These are phyloP conservation scores for Xanthorhoe spadicearia DNA, from an alignment of 2,888 invertebrate genomes.

Conservation along the genomic window DNA sequence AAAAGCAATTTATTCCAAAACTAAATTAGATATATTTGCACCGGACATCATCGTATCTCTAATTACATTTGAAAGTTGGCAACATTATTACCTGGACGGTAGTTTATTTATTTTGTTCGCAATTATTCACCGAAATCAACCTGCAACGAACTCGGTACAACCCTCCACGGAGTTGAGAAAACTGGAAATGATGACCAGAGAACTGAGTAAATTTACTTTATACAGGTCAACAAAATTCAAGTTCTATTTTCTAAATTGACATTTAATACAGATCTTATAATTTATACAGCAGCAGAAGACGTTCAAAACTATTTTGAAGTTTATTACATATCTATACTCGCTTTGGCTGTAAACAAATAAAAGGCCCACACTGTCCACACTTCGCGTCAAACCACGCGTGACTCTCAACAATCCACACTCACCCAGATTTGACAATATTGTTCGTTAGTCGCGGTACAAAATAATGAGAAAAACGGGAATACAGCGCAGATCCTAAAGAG, in stretches of 20 bases:
- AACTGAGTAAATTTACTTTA: background rate
- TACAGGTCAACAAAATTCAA: background rate
- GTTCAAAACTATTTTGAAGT: too few species aligned
- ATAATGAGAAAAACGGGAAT: too few species aligned
- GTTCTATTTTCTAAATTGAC: background rate
- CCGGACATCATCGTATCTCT: slow-evolving; percentile 4
- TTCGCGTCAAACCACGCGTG: too few species aligned
- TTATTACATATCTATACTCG: too few species aligned
- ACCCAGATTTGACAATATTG: too few species aligned
- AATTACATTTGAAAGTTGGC: slow-evolving; percentile 29
- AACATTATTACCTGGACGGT: slow-evolving; percentile 27
- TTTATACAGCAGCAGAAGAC: too few species aligned
- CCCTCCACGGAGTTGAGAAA: slow-evolving; percentile 17
- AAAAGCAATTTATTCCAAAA: slow-evolving; percentile 5
- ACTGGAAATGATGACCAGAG: slow-evolving; percentile 12
- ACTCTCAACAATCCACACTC: too few species aligned
- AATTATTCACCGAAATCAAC: slow-evolving; percentile 27
- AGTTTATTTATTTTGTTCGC: slow-evolving; percentile 29
- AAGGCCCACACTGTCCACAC: too few species aligned
- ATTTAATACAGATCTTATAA: too few species aligned
- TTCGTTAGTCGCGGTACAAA: too few species aligned
- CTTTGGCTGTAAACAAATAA: too few species aligned
- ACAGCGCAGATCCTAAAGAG: too few species aligned
- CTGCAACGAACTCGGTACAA: slow-evolving; percentile 18
- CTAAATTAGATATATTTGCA: slow-evolving; percentile 9